Evolutionary conservation across 2,888 invertebrate species (phyloP).

Genomic region (Lochmaea crataegi): DNA sequence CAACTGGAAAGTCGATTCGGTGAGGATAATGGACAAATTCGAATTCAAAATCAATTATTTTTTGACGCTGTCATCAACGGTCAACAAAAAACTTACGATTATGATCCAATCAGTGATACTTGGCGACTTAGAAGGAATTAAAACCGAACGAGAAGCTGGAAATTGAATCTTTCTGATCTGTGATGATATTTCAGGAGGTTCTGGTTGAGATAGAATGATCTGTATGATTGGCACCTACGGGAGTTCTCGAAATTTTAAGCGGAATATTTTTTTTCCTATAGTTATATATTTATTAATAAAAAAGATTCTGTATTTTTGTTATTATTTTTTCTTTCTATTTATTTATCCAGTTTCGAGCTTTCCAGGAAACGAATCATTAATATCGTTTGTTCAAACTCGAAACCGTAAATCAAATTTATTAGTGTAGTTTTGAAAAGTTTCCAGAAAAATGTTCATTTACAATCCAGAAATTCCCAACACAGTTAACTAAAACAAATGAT

Average conservation of each 20-base stretch:
- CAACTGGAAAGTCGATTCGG: constrained; percentile 15
- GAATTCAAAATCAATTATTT: neutral
- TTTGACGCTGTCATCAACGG: constrained; percentile 13
- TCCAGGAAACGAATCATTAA: neutral
- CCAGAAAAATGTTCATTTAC: neutral
- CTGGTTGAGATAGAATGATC: too few species aligned
- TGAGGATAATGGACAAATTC: neutral
- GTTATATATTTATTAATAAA: neutral
- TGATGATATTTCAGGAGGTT: neutral
- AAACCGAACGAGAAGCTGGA: neutral
- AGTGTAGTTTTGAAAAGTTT: neutral
- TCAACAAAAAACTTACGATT: constrained; percentile 26
- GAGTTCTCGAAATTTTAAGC: too few species aligned
- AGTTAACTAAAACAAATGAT: neutral
- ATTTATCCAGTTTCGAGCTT: neutral
- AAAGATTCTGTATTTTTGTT: neutral
- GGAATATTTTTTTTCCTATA: too few species aligned
- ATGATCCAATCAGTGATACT: constrained; percentile 17
- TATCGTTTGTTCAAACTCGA: neutral
- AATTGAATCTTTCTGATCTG: neutral
- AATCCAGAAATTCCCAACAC: neutral
- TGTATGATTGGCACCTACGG: too few species aligned
- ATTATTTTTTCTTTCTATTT: too few species aligned
- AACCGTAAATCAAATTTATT: neutral
- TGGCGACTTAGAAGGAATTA: constrained; percentile 13